Percentiles rank a stretch among this genome's conserved stretches.
Conservation (phyloP, 2,888 invertebrate species). For the Caenorhabditis sp. region DNA sequence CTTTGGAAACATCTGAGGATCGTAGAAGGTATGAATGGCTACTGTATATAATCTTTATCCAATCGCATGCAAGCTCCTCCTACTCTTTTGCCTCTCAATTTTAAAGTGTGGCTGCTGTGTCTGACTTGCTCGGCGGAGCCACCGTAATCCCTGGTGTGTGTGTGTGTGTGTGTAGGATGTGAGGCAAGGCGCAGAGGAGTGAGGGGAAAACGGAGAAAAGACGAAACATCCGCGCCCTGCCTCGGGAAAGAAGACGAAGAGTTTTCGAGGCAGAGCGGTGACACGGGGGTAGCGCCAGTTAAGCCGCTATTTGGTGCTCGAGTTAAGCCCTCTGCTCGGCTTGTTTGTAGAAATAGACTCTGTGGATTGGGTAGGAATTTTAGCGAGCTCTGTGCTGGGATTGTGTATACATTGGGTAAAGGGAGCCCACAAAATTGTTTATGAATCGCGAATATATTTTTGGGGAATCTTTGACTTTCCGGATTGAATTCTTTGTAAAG, state of each 20-base stretch:
- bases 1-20: constrained; percentile 63
- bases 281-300: constrained; percentile 52
- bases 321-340: constrained; percentile 61
- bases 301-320: constrained; percentile 68
- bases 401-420: constrained; percentile 38
- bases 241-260: constrained; percentile 13
- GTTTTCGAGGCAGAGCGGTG: constrained; percentile 20
- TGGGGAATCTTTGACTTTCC: too few species aligned
- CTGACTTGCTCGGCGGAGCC: constrained; percentile 13
- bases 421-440: constrained; percentile 27
- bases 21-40: constrained; percentile 61
- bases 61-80: constrained; percentile 23
- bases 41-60: constrained; percentile 23
- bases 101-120: not conserved
- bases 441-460: constrained; percentile 11
- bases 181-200: constrained; percentile 5
- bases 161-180: constrained; percentile 27
- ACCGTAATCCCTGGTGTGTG: constrained; percentile 42
- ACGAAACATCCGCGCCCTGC: constrained; percentile 7
- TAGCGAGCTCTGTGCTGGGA: constrained; percentile 37
- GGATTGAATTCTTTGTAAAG: constrained; percentile 1
- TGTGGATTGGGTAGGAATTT: constrained; percentile 37
- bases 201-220: not conserved
- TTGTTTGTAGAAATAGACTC: constrained; percentile 58
- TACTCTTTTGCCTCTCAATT: constrained; percentile 3